phyloP scores from a whole-genome alignment of 2,113 vertebrate genomes.

The Hippocampus abdominalis region DNA sequence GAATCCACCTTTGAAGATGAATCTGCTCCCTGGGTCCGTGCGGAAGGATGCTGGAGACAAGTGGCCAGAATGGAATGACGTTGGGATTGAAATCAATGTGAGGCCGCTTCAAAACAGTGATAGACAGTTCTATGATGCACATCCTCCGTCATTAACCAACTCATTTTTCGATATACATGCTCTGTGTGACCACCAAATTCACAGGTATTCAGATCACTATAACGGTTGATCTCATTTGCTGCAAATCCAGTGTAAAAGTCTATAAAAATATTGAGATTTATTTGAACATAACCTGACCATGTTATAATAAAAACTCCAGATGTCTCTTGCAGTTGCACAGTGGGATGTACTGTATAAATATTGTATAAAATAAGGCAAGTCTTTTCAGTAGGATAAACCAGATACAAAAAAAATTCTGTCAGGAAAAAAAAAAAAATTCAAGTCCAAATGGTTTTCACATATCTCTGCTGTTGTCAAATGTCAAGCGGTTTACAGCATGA shows the following conservation, averaged over 20 bases:
- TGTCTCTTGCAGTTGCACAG: constrained; percentile 74
- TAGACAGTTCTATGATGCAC: constrained; percentile 71
- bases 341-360: constrained; percentile 91
- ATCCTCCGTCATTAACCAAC: constrained; percentile 68
- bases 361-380: constrained; percentile 93
- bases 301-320: constrained; percentile 76
- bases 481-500: constrained; percentile 65
- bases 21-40: constrained; percentile 64
- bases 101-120: constrained; percentile 71
- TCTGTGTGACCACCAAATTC: constrained; percentile 70
- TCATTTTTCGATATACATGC: constrained; percentile 70
- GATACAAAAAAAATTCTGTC: constrained; percentile 77
- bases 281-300: constrained; percentile 75
- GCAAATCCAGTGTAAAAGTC: constrained; percentile 84
- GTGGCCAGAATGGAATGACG: constrained; percentile 63
- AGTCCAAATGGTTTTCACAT: constrained; percentile 75
- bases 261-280: constrained; percentile 87
- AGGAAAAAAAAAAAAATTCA: constrained; percentile 61
- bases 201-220: constrained; percentile 73
- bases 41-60: constrained; percentile 59
- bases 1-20: constrained; percentile 61
- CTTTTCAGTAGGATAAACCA: constrained; percentile 82
- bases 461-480: constrained; percentile 67
- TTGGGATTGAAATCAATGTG: constrained; percentile 62
- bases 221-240: constrained; percentile 69